Percentiles rank a stretch among this genome's conserved stretches.
phyloP scores from a whole-genome alignment of 2,113 vertebrate genomes.

The Cyanocitta stelleri region DNA sequence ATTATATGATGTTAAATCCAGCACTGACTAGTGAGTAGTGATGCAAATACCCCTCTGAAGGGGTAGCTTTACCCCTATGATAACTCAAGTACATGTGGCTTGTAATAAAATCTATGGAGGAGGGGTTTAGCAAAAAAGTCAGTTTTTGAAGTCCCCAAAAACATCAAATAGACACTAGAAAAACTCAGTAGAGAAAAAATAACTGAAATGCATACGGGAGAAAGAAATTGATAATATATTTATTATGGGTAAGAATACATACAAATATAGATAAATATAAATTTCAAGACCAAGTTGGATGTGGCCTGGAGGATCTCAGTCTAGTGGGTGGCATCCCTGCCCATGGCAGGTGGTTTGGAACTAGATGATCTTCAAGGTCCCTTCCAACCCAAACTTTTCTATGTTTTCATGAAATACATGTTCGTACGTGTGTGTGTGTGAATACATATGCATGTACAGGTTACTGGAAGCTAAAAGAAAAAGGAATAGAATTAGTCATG shows the following conservation, averaged over 20 bases:
- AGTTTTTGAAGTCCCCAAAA: neutral
- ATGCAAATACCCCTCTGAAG: neutral
- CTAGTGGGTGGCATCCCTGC: neutral
- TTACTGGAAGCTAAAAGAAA: neutral
- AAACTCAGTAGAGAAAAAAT: neutral
- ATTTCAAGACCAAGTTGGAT: neutral
- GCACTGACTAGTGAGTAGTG: neutral
- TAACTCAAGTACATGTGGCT: neutral
- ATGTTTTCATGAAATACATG: neutral
- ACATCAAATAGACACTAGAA: accelerated
- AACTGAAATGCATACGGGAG: neutral
- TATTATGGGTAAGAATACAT: too few relatives aligned
- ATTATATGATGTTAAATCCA: neutral
- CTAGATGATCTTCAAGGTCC: neutral
- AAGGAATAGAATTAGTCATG: neutral
- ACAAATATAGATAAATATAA: neutral
- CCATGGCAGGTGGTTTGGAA: neutral
- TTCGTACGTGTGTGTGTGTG: too few relatives aligned
- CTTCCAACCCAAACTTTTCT: neutral
- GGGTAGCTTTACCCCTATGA: neutral
- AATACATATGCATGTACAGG: accelerated
- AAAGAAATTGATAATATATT: neutral
- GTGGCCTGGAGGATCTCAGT: neutral
- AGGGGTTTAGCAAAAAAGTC: accelerated
- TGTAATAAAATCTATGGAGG: neutral